A percentile compares a stretch with the other conserved stretches of the same genome.
Conservation (phyloP, 1,140 invertebrate genomes). For the Cydia amplana region DNA sequence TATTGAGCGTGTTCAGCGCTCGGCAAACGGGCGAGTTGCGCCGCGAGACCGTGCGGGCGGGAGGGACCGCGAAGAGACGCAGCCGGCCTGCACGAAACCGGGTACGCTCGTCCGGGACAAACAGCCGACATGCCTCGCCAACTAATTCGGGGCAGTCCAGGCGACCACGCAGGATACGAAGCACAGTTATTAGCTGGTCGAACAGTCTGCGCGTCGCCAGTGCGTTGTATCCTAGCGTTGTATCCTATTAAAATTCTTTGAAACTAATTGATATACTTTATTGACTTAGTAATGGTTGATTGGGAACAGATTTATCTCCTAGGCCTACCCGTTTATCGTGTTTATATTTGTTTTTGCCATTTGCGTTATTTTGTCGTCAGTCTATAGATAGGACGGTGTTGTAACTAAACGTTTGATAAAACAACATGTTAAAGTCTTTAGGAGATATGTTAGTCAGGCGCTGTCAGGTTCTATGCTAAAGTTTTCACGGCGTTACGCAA, state of each 20-base stretch:
- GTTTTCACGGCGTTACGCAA: background rate
- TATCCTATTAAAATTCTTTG: slow-evolving; percentile 31
- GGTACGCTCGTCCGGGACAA: too few species aligned
- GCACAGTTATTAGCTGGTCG: too few species aligned
- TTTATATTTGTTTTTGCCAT: slow-evolving; percentile 22
- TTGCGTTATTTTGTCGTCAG: slow-evolving; percentile 16
- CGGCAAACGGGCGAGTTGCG: too few species aligned
- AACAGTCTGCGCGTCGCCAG: too few species aligned
- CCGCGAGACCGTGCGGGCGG: too few species aligned
- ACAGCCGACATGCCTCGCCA: too few species aligned
- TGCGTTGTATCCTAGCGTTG: too few species aligned
- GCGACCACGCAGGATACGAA: too few species aligned
- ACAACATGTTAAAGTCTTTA: slow-evolving; percentile 1
- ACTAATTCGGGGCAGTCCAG: too few species aligned
- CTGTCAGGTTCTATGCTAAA: background rate
- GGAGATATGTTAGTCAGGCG: background rate
- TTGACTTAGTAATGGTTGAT: slow-evolving; percentile 20
- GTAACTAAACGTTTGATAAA: slow-evolving; percentile 18
- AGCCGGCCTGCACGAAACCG: too few species aligned
- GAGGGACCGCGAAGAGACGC: too few species aligned
- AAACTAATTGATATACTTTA: slow-evolving; percentile 32
- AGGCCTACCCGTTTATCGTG: slow-evolving; percentile 12
- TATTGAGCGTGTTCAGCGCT: too few species aligned
- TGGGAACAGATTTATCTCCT: slow-evolving; percentile 27
- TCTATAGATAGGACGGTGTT: background rate